Percentiles rank a stretch among this genome's conserved stretches.
These are phyloP conservation scores for Brassicogethes aeneus DNA, from an alignment of 2,888 invertebrate species.

Conservation along the genomic window DNA sequence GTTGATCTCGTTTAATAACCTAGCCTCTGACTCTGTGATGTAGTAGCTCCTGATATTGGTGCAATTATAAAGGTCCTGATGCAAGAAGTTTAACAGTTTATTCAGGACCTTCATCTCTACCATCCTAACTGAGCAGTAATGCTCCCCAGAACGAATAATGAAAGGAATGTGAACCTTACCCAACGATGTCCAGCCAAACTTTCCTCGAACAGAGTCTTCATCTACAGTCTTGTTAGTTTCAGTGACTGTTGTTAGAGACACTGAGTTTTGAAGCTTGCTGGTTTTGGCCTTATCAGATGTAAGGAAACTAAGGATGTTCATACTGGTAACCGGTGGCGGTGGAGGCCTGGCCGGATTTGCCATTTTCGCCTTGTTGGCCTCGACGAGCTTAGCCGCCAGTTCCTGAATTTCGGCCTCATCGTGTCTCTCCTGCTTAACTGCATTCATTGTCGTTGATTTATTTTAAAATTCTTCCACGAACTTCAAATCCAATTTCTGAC, in stretches of 20 bases:
- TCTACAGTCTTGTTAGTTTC: conserved; percentile 43
- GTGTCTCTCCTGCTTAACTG: conserved; percentile 63
- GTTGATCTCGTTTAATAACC: conserved; percentile 87
- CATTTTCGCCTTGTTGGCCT: conserved; percentile 46
- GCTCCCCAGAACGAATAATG: conserved; percentile 73
- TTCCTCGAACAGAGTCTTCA: conserved; percentile 68
- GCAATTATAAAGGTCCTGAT: conserved; percentile 84
- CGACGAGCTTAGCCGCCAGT: conserved; percentile 79
- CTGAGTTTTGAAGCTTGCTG: conserved; percentile 22
- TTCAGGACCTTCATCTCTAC: conserved; percentile 84
- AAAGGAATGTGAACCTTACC: conserved; percentile 83
- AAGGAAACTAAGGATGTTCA: conserved; percentile 55
- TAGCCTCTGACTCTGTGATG: conserved; percentile 83
- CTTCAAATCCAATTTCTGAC: neutral
- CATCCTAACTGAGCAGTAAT: conserved; percentile 90
- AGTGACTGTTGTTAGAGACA: conserved; percentile 17
- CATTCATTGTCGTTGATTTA: conserved; percentile 9
- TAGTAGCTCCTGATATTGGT: conserved; percentile 89
- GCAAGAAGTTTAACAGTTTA: conserved; percentile 80
- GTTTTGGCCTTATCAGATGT: conserved; percentile 29
- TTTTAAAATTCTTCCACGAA: neutral
- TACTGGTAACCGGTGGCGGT: conserved; percentile 39
- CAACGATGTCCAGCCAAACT: conserved; percentile 87
- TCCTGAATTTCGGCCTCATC: conserved; percentile 84
- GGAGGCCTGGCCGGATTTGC: conserved; percentile 37